Evolutionary conservation across 2,797 vertebrate genomes (phyloP).

Genomic region (Pantherophis vulpinus): DNA sequence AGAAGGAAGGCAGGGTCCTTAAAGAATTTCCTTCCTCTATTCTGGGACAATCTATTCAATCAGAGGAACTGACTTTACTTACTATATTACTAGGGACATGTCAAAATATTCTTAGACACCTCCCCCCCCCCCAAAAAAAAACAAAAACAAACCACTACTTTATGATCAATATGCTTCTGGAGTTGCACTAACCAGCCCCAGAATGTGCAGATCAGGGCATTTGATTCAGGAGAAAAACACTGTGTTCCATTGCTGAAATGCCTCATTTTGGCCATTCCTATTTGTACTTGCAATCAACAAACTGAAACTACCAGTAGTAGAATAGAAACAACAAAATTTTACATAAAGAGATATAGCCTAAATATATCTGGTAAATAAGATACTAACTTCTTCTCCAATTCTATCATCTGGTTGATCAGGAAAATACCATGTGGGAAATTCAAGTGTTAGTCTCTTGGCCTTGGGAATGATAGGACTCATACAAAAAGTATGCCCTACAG

Average conservation of each 20-base stretch:
- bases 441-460: background rate
- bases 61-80: background rate
- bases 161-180: background rate
- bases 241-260: background rate
- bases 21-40: background rate
- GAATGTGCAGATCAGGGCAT: background rate
- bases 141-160: background rate
- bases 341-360: background rate
- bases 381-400: background rate
- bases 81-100: background rate
- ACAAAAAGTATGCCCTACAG: background rate
- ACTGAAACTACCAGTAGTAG: background rate
- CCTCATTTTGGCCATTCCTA: background rate
- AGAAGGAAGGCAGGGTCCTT: background rate
- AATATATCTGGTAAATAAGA: background rate
- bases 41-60: background rate
- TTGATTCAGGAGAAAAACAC: background rate
- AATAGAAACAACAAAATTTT: background rate
- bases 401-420: background rate
- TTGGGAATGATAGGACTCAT: background rate
- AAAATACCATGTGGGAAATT: background rate
- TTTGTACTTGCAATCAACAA: background rate
- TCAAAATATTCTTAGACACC: background rate
- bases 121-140: background rate
- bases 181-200: background rate